These are phyloP conservation scores for Parnassius apollo DNA, from an alignment of 2,888 invertebrate species.

Conservation along the genomic window DNA sequence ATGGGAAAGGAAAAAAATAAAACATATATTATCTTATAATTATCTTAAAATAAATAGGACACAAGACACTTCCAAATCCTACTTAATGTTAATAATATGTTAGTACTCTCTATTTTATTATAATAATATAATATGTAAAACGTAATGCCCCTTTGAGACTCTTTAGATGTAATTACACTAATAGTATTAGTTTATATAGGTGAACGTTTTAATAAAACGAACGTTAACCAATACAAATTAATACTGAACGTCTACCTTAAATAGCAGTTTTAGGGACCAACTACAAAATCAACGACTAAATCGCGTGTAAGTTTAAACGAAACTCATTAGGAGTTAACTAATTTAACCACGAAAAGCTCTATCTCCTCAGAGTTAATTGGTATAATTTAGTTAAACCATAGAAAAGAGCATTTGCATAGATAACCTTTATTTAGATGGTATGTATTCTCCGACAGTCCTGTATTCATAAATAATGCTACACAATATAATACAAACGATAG, in stretches of 20 bases:
- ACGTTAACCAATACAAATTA: slow-evolving; percentile 4
- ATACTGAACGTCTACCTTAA: slow-evolving; percentile 7
- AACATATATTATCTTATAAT: too few species aligned
- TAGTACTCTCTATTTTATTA: too few species aligned
- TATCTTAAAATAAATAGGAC: too few species aligned
- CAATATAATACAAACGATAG: slow-evolving; percentile 1
- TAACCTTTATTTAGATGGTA: slow-evolving; percentile 23
- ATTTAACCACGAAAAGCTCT: slow-evolving; percentile 26
- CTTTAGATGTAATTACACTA: slow-evolving; percentile 7
- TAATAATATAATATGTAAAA: too few species aligned
- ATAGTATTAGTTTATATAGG: neutral
- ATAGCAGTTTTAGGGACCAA: slow-evolving; percentile 7
- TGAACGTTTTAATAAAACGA: neutral
- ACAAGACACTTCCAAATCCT: too few species aligned
- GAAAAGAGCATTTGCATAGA: slow-evolving; percentile 23
- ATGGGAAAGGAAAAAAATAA: too few species aligned
- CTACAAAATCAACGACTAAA: slow-evolving; percentile 22
- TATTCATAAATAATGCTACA: slow-evolving; percentile 5
- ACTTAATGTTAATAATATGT: too few species aligned
- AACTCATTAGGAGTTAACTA: slow-evolving; percentile 25
- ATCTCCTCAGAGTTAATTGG: slow-evolving; percentile 24
- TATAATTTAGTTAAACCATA: slow-evolving; percentile 20
- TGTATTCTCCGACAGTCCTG: slow-evolving; percentile 2
- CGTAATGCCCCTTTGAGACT: neutral
- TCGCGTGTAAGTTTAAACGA: slow-evolving; percentile 27